Evolutionary conservation across 2,113 vertebrate species (phyloP).

Genomic region (Scytalopus superciliaris): DNA sequence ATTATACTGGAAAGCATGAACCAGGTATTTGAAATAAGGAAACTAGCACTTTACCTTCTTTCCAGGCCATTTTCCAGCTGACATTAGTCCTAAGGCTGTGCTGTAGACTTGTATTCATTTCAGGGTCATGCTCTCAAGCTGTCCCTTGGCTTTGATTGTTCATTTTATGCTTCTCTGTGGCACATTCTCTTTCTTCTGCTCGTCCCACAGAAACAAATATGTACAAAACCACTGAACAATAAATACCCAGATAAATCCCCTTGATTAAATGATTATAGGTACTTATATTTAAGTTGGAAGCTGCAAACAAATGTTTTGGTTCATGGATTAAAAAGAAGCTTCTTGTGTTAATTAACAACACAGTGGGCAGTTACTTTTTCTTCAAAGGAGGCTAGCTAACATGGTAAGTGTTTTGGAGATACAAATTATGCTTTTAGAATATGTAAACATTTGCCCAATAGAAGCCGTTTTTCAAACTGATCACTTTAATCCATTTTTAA

Average conservation of each 20-base stretch:
- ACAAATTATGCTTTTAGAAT: neutral
- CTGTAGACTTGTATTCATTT: neutral
- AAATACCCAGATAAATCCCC: neutral
- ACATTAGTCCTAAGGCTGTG: neutral
- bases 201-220: neutral
- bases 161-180: neutral
- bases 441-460: neutral
- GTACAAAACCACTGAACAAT: neutral
- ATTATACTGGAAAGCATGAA: neutral
- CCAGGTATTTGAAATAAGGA: neutral
- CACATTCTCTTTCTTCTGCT: neutral
- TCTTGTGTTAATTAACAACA: neutral
- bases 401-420: neutral
- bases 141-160: neutral
- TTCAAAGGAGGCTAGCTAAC: neutral
- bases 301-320: neutral
- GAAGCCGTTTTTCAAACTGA: neutral
- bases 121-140: neutral
- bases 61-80: neutral
- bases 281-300: neutral
- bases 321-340: neutral
- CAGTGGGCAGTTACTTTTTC: neutral
- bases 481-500: conserved; percentile 3
- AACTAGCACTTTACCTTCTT: neutral
- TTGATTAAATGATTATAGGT: neutral